Evolutionary conservation across 2,113 vertebrate species (phyloP).

Genomic region (Trinectes maculatus): DNA sequence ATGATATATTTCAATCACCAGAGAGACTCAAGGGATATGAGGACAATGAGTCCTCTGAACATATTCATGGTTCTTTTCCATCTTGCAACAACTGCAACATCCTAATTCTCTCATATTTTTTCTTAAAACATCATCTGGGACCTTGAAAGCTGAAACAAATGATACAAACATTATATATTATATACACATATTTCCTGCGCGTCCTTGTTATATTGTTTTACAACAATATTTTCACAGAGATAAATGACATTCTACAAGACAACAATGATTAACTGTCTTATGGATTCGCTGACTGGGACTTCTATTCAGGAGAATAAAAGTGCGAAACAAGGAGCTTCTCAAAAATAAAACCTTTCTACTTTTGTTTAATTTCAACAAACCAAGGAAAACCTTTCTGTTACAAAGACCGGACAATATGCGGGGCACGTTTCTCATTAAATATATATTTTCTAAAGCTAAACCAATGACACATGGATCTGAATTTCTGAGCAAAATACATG

Average conservation of each 20-base stretch:
- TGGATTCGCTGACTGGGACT: neutral
- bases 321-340: neutral
- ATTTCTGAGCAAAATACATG: neutral
- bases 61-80: neutral
- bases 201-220: no score
- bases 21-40: conserved; percentile 1
- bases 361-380: conserved; percentile 32
- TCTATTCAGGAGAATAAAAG: neutral
- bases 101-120: neutral
- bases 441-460: conserved; percentile 11
- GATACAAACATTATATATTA: neutral
- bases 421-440: no score
- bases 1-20: conserved; percentile 31
- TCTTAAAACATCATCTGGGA: neutral
- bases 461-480: conserved; percentile 5
- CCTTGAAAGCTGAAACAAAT: neutral
- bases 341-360: conserved; percentile 27
- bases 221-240: no score
- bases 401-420: no score
- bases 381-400: conserved; percentile 15
- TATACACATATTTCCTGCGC: neutral
- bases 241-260: no score
- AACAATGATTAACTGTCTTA: neutral
- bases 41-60: neutral
- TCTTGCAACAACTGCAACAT: conserved; percentile 1